phyloP scores from a whole-genome alignment of 2,113 vertebrate species.

The Vimba vimba region DNA sequence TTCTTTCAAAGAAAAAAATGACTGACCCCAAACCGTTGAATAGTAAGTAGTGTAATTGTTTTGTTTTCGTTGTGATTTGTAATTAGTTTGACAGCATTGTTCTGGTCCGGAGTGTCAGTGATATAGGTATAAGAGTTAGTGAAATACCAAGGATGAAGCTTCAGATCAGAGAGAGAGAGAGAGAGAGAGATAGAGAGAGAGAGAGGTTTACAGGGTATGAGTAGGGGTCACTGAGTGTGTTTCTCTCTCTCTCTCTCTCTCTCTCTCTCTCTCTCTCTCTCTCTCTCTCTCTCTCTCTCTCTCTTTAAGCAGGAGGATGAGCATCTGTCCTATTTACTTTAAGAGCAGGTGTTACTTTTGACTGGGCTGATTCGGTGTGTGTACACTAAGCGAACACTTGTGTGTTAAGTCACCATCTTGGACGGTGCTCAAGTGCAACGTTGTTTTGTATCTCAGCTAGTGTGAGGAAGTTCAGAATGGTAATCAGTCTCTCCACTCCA shows the following conservation, averaged over 20 bases:
- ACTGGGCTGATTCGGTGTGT: slow-evolving; percentile 16
- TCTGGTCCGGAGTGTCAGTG: background rate
- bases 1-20: background rate
- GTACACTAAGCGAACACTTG: slow-evolving; percentile 29
- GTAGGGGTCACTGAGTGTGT: slow-evolving; percentile 4
- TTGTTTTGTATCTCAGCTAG: background rate
- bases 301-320: slow-evolving; percentile 37
- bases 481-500: background rate
- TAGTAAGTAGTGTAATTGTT: background rate
- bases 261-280: background rate
- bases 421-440: background rate
- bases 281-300: background rate
- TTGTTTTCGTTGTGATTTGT: background rate
- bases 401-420: slow-evolving; percentile 33
- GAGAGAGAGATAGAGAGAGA: background rate
- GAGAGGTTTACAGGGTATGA: background rate
- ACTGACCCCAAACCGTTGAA: background rate
- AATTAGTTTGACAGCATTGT: background rate
- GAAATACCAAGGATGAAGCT: background rate
- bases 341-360: slow-evolving; percentile 57
- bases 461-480: background rate
- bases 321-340: slow-evolving; percentile 59
- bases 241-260: background rate
- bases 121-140: background rate
- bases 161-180: background rate